These are phyloP conservation scores for Clarias laeviceps DNA, from an alignment of 2,797 vertebrate species.

Conservation along the genomic window DNA sequence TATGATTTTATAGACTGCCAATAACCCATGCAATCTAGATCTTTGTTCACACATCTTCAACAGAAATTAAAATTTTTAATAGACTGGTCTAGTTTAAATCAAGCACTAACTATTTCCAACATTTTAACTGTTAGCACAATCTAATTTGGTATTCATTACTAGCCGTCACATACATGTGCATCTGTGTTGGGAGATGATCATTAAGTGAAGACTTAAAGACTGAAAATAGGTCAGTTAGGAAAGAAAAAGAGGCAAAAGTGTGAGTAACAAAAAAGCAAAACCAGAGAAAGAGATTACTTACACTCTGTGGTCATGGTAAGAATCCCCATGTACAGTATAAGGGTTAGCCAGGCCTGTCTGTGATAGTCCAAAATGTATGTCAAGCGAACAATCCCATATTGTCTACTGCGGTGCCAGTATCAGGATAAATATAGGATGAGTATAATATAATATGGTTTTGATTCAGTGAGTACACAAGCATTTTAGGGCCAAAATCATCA, in stretches of 20 bases:
- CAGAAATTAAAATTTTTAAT: background rate
- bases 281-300: background rate
- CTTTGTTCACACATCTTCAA: background rate
- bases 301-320: background rate
- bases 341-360: background rate
- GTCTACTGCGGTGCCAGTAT: background rate
- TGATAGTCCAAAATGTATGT: background rate
- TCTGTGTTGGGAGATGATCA: background rate
- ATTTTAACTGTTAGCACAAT: background rate
- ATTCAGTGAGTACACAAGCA: background rate
- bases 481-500: background rate
- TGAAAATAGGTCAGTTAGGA: background rate
- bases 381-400: background rate
- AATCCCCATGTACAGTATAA: background rate
- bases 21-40: background rate
- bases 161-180: background rate
- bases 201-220: slow-evolving; percentile 59
- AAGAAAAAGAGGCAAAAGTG: background rate
- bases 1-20: background rate
- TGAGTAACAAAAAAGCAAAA: background rate
- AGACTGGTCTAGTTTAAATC: background rate
- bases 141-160: background rate
- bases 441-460: background rate
- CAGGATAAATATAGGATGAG: background rate
- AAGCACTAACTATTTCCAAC: background rate